These are phyloP conservation scores for Hydropsyche tenuis DNA, from an alignment of 1,140 invertebrate species.

Conservation along the genomic window DNA sequence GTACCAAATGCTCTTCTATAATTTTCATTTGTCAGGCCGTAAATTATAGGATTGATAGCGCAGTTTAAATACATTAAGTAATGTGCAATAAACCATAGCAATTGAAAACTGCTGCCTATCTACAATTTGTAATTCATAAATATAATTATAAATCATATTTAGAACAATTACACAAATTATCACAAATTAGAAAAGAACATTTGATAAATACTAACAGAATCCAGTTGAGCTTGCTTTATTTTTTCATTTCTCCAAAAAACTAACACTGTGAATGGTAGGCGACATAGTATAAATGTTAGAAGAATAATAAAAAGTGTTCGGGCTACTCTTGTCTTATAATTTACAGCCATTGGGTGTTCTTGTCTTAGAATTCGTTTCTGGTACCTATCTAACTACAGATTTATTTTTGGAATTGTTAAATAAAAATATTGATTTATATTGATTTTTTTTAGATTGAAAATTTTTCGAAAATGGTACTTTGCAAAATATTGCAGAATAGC, in stretches of 20 bases:
- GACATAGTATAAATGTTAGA: conserved; percentile 69
- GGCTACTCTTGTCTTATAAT: conserved; percentile 70
- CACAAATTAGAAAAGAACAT: conserved; percentile 9
- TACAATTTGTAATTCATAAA: conserved; percentile 45
- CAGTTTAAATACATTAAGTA: conserved; percentile 74
- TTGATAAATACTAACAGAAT: conserved; percentile 54
- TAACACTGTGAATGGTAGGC: conserved; percentile 72
- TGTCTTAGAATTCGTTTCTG: conserved; percentile 63
- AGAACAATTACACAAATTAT: neutral
- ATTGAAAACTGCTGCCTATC: conserved; percentile 62
- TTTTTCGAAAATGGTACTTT: no score
- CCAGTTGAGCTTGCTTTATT: conserved; percentile 56
- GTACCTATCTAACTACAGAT: conserved; percentile 64
- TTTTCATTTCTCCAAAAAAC: conserved; percentile 68
- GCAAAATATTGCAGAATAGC: conserved; percentile 69
- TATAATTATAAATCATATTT: conserved; percentile 45
- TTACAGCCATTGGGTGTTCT: conserved; percentile 64
- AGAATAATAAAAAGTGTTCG: conserved; percentile 75
- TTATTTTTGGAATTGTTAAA: no score
- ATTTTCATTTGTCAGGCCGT: conserved; percentile 73
- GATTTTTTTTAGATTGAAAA: no score
- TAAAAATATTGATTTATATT: no score
- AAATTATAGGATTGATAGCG: conserved; percentile 77
- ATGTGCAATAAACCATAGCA: conserved; percentile 71
- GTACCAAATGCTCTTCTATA: conserved; percentile 68